phyloP scores from a whole-genome alignment of 2,113 vertebrate genomes.

The Phrynosoma platyrhinos region DNA sequence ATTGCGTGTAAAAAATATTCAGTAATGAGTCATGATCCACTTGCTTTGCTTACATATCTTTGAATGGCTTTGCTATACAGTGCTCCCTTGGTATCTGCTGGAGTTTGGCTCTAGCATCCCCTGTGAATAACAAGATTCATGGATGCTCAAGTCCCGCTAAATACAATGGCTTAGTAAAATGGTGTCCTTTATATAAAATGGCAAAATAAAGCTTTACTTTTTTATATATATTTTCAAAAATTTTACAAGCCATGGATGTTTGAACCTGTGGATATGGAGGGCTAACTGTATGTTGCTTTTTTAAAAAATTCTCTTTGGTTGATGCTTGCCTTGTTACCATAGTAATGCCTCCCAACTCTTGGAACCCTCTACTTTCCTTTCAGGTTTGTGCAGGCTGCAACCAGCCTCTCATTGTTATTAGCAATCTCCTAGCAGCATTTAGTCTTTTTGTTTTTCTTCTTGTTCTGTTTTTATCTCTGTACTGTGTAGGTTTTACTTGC shows the following conservation, averaged over 20 bases:
- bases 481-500: constrained; percentile 57
- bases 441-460: background rate
- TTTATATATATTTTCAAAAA: no score
- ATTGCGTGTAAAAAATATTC: constrained; percentile 36
- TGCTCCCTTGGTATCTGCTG: no score
- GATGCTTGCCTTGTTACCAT: constrained; percentile 68
- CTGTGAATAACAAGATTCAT: no score
- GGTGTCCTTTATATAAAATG: no score
- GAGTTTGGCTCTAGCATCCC: no score
- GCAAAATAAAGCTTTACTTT: no score
- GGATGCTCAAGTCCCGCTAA: no score
- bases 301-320: constrained; percentile 56
- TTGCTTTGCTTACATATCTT: constrained; percentile 56
- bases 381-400: constrained; percentile 68
- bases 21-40: constrained; percentile 47
- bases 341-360: constrained; percentile 57
- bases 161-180: no score
- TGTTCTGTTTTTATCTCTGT: constrained; percentile 50
- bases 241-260: no score
- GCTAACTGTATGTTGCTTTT: constrained; percentile 29
- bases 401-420: constrained; percentile 64
- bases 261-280: no score
- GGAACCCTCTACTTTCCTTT: constrained; percentile 56
- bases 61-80: constrained; percentile 49
- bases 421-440: constrained; percentile 57